Evolutionary conservation across 2,888 invertebrate genomes (phyloP), one percentile per base, ranked within the genome.

Genomic region (Ormyrus nitidulus): DNA sequence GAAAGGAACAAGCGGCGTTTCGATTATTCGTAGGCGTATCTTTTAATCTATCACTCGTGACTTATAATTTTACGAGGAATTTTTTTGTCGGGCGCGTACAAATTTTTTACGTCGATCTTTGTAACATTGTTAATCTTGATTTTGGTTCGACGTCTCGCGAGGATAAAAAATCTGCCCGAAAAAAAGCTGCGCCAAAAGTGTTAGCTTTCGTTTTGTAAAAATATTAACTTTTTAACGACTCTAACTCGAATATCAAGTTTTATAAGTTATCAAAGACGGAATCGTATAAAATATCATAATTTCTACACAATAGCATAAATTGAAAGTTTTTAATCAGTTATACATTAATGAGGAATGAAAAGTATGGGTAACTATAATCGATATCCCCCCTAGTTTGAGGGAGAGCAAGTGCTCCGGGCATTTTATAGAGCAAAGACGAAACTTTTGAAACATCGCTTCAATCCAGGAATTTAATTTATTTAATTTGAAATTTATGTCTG

Each of bases 381-480:
- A 81, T 81, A 78, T 58, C 48, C 59, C 49, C 61, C 49, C 46
- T 71, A 66, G 71, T 73, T 70, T 19, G 61, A 61, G 48, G 48
- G 19, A 19, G 64, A 65, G 56, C 48, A 13, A 70, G n/a, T 19
- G 81, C 77, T 78, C 75, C 10, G 81, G 34, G 81, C 77, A 56
- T 69, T 77, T 77, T 68, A 53, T 81, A 56, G 78, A 81, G 70
- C 13, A 71, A 71, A 75, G 77, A 78, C 56, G 81, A 78, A 81
- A 81, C 78, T 81, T 81, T 81, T 75, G 58, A 62, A 78, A 71
- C 78, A 78, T 78, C 64, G 75, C 59, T 74, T 64, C 69, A 49
- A 69, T 71, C 66, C 66, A 71, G 76, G 76, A 81, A 81, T 81
- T 81, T 75, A 81, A 81, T 81, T 75, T 81, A 75, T 81, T 71